Conservation (phyloP, 2,113 vertebrate species). For the Cathartes aura region DNA sequence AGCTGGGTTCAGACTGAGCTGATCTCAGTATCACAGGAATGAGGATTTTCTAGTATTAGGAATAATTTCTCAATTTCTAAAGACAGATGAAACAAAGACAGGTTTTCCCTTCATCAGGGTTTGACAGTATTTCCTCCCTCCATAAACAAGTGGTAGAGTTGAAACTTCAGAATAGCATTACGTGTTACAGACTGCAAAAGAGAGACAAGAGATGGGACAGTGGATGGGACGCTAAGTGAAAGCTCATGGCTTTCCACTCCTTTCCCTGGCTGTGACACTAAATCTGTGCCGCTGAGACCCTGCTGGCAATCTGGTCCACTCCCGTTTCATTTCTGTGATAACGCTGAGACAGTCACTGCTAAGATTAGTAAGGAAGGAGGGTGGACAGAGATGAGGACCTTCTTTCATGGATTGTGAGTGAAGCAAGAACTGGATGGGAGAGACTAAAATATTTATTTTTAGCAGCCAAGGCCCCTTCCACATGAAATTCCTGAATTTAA, state of each 20-base stretch:
- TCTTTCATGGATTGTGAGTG: neutral
- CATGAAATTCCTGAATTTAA: neutral
- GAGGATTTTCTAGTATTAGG: neutral
- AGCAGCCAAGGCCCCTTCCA: neutral
- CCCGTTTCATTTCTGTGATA: neutral
- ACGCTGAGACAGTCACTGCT: accelerated
- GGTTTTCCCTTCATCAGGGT: neutral
- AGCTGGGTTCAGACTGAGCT: neutral
- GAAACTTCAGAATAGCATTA: neutral
- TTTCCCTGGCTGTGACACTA: neutral
- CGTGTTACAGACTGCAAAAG: neutral
- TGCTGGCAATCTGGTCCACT: neutral
- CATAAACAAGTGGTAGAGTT: neutral
- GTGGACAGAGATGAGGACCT: neutral
- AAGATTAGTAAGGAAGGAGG: neutral
- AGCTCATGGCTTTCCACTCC: neutral
- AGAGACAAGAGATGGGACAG: neutral
- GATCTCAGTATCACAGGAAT: neutral
- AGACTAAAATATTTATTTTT: neutral
- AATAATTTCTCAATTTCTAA: neutral
- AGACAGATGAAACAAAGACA: neutral
- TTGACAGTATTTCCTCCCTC: neutral
- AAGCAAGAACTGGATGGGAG: neutral
- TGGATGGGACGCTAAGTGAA: neutral
- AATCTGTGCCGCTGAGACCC: neutral